Base-by-base conservation (phyloP, 2,888 invertebrate genomes). In the Idaea aversata region DNA sequence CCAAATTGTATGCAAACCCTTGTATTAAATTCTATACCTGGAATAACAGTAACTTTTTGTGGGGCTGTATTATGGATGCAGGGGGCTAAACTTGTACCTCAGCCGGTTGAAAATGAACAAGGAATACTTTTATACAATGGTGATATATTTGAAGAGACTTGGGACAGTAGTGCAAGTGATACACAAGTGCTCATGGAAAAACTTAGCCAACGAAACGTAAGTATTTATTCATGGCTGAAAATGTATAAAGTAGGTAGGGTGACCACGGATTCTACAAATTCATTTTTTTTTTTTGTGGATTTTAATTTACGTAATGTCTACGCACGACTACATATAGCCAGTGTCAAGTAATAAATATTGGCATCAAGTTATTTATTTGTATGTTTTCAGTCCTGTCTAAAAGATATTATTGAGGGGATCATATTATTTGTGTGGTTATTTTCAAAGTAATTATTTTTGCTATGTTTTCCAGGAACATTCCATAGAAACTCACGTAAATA, bases 81-180 rank as follows among this genome's bases (percentile, higher is more conserved):
- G 90, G 98, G 98, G 4, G 68, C 73, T 0, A 65, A 84, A 16
- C 79, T 95, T 3, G 93, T 94, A 3, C 75, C 78, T 38, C 99
- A 99, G 83, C 99, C 99, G 0, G 64, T 94, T 35, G 93, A 94
- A 82, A 86, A 87, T 10, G 82, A 93, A 57, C 91, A 93, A 34
- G 95, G 96, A 70, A 82, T 96, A 64, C 90, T 99, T 65, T 85
- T 98, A 34, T 98, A 96, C 93, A 99, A 99, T 93, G 99, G 98
- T 36, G 98, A 99, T 88, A 94, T 98, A 72, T 98, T 96, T 88
- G 94, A 93, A 74, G 82, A 90, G 38, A 75, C 84, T 60, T 85
- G 90, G 81, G 72, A 81, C 16, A 72, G 63, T 57, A 68, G 75
- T 62, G 79, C 75, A 6, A 92, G 94, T 70, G 95, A 96, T 77